Evolutionary conservation across 2,113 vertebrate species (phyloP).

Genomic region (Heloderma charlesbogerti): DNA sequence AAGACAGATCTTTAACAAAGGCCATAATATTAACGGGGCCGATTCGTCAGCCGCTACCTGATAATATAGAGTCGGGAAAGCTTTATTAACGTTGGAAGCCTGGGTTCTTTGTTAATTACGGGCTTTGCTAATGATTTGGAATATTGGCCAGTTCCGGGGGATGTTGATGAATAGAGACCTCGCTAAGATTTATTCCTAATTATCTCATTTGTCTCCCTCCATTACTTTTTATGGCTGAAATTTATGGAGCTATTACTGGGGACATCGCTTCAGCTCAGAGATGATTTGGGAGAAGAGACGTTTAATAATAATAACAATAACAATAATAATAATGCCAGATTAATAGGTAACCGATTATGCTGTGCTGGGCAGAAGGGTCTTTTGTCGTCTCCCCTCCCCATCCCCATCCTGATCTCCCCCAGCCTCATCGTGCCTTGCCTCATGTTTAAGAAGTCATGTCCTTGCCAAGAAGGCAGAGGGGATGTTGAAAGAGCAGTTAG

Average conservation of each 20-base stretch:
- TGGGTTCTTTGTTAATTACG: slow-evolving; percentile 96
- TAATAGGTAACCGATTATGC: slow-evolving; percentile 54
- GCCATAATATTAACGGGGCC: slow-evolving; percentile 89
- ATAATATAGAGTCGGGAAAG: slow-evolving; percentile 91
- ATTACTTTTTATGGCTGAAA: slow-evolving; percentile 99
- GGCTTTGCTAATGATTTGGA: slow-evolving; percentile 95
- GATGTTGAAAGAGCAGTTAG: slow-evolving; percentile 23
- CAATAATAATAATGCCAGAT: slow-evolving; percentile 62
- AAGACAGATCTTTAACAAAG: slow-evolving; percentile 85
- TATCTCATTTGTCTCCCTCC: slow-evolving; percentile 99
- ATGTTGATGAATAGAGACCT: slow-evolving; percentile 97
- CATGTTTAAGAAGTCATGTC: slow-evolving; percentile 7
- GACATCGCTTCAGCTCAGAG: slow-evolving; percentile 62
- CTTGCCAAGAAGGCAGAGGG: slow-evolving; percentile 3
- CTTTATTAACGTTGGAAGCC: slow-evolving; percentile 92
- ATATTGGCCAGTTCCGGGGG: slow-evolving; percentile 95
- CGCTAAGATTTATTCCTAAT: slow-evolving; percentile 99
- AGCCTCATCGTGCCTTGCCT: background rate
- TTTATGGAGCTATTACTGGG: slow-evolving; percentile 97
- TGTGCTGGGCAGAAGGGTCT: background rate
- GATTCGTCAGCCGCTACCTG: slow-evolving; percentile 92
- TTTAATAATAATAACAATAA: slow-evolving; percentile 83
- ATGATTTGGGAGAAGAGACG: slow-evolving; percentile 72
- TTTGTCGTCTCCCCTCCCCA: slow-evolving; percentile 21
- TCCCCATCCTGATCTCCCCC: slow-evolving; percentile 12